Base-by-base conservation (phyloP, 2,888 invertebrate species). In the Agrochola macilenta region DNA sequence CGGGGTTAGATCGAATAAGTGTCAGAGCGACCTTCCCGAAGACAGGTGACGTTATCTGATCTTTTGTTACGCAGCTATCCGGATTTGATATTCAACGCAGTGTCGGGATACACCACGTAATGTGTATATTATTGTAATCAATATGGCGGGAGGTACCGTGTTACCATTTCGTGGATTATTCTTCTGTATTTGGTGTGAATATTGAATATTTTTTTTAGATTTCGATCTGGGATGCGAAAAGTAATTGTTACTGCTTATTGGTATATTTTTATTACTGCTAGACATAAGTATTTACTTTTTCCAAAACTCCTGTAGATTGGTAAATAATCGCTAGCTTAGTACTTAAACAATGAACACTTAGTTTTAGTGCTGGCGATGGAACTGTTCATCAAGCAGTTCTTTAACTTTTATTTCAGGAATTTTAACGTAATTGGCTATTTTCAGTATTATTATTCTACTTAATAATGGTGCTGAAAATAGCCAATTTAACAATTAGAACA, bases 81-180 rank as follows among this genome's bases (percentile, higher is more conserved):
- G 23, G 52, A 58, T 84, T 83, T 72, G 43, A 74, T 79, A 81
- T 78, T 79, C 79, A 52, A 49, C 61, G 35, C 65, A 61, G 68
- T 73, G 46, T 64, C 58, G 20, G 39, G 23, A 70, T 61, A 63
- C 52, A 54, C 23, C 30, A 23, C 35, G 76, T 76, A 64, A 74
- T 74, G 66, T 64, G 65, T 76, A 63, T 63, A 75, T 70, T 76
- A 74, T 81, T 70, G 69, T 77, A 71, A 74, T 71, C 46, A 76
- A 72, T 68, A 80, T 68, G 58, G 57, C 52, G 57, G 9, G 63
- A 61, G 69, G 65, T 70, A 75, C 61, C 49, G 30, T 12, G 74
- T 69, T 66, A 43, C 30, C 58, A 58, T 69, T 76, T 65, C 73
- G 52, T 12, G 23, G 26, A 46, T 68, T 26, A 39, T 26, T 57